Base-by-base conservation (phyloP, 2,888 invertebrate species). In the Timema cristinae region DNA sequence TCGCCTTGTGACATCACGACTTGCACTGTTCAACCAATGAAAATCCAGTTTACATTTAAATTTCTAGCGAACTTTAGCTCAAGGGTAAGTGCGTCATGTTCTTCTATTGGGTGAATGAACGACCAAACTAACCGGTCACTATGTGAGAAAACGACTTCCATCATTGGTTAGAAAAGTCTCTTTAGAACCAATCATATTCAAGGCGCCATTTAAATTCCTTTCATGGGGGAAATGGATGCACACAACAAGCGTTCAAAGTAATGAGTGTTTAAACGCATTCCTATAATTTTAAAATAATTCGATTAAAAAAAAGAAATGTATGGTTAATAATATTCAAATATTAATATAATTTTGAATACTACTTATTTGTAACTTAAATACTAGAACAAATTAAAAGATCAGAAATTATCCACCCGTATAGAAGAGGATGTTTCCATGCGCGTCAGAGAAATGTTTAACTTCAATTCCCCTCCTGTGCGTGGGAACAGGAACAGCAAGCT, bases 1-100 rank as follows among this genome's bases (percentile, higher is more conserved):
- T 74, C 72, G 73, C 73, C 72, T 71, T 71, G 73, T 77, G 77
- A 77, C 77, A 77, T 77, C 77, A 77, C 73, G 72, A 73, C 69
- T 75, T 71, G 69, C 68, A 72, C 71, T 71, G 73, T 70, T 68
- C 72, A 68, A 68, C 77, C 77, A 77, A 77, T 77, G 73, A 77
- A 72, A 76, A 72, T 73, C 72, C 71, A 73, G 77, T 73, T 76
- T 72, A 72, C 69, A 71, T 69, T 72, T 67, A 67, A 63, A 72
- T 71, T 68, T 69, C 15, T 56, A 11, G 52, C 51, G 32, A 59
- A 70, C 70, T 71, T 48, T 48, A 63, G 54, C 70, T 73, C 68
- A 71, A 73, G 73, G 73, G 56, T 73, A 68, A 71, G 68, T 74
- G 75, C 74, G 73, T 76, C 76, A 75, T 75, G 74, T 71, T 71